A percentile compares a stretch with the other conserved stretches of the same genome.
These are phyloP conservation scores for Diaprepes abbreviatus DNA, from an alignment of 2,888 invertebrate genomes.

Conservation along the genomic window DNA sequence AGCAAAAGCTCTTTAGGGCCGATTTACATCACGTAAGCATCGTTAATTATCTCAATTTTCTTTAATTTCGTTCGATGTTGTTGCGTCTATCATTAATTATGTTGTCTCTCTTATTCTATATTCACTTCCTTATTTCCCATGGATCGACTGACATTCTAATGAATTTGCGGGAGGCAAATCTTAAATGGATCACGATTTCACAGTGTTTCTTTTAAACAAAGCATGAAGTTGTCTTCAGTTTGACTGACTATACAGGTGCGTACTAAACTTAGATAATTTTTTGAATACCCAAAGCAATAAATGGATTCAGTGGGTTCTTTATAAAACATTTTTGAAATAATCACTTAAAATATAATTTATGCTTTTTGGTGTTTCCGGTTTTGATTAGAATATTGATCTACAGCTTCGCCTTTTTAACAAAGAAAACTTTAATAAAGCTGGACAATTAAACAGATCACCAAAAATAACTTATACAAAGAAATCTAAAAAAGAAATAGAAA, in stretches of 20 bases:
- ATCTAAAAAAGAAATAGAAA: no score
- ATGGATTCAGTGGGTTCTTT: no score
- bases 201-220: slow-evolving; percentile 9
- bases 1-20: slow-evolving; percentile 19
- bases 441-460: no score
- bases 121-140: slow-evolving; percentile 46
- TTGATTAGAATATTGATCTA: no score
- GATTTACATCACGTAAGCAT: slow-evolving; percentile 44
- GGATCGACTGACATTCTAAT: slow-evolving; percentile 18
- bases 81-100: slow-evolving; percentile 43
- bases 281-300: no score
- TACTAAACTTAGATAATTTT: not conserved
- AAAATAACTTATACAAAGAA: no score
- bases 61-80: slow-evolving; percentile 42
- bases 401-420: no score
- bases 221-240: slow-evolving; percentile 4
- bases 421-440: no score
- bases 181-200: slow-evolving; percentile 39
- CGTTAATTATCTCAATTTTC: slow-evolving; percentile 49
- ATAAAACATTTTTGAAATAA: no score
- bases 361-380: no score
- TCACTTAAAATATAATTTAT: no score
- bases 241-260: slow-evolving; percentile 1
- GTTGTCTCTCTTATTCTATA: slow-evolving; percentile 29
- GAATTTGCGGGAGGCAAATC: slow-evolving; percentile 12